Percentiles rank a stretch among this genome's conserved stretches.
These are phyloP conservation scores for Nyctereutes procyonoides DNA, from an alignment of 2,113 vertebrate species.

Conservation along the genomic window DNA sequence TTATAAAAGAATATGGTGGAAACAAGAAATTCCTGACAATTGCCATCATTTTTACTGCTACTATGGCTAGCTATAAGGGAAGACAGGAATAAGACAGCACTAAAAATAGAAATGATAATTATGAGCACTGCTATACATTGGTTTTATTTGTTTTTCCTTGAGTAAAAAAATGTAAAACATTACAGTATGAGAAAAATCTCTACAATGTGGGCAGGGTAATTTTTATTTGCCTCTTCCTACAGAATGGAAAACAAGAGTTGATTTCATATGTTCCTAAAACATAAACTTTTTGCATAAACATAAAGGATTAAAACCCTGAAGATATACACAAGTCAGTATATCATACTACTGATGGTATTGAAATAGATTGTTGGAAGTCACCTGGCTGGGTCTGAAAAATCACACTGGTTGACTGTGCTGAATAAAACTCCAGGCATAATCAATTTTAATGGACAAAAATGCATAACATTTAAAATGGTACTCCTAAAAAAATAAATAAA, in stretches of 20 bases:
- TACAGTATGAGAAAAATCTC: neutral
- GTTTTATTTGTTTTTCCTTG: neutral
- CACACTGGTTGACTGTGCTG: too few species aligned
- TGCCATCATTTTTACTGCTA: too few species aligned
- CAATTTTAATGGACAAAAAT: neutral
- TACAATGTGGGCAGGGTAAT: neutral
- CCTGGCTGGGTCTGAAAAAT: neutral
- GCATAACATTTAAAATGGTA: neutral
- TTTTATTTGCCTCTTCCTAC: neutral
- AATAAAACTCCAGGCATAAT: neutral
- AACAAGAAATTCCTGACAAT: neutral
- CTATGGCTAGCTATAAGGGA: too few species aligned
- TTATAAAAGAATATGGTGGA: neutral
- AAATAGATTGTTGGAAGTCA: neutral
- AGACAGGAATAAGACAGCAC: neutral
- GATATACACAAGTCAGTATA: neutral
- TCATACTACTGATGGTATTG: neutral
- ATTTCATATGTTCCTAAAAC: neutral
- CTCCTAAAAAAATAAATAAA: neutral
- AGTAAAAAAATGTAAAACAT: neutral
- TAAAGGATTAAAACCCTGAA: neutral
- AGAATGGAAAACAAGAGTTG: neutral
- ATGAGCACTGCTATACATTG: neutral
- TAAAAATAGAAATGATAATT: neutral
- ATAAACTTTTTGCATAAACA: neutral